Evolutionary conservation across 1,140 invertebrate genomes (phyloP).

Genomic region (Bombus haemorrhoidalis): DNA sequence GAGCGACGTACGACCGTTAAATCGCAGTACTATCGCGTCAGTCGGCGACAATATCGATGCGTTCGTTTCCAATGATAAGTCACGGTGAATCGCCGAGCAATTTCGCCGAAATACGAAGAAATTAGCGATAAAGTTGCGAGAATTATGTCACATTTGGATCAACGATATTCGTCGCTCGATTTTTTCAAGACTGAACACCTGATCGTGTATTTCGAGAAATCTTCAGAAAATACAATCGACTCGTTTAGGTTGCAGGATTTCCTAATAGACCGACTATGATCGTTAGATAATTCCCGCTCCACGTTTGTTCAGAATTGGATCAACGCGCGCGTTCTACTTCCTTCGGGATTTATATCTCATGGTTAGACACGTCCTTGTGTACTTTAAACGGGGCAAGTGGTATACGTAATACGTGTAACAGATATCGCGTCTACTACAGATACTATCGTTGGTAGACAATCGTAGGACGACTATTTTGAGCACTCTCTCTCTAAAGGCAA

Average conservation of each 20-base stretch:
- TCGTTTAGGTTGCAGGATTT: too few relatives aligned
- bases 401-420: not conserved
- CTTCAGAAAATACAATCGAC: not conserved
- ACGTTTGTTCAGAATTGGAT: not conserved
- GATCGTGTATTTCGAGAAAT: not conserved
- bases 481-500: not conserved
- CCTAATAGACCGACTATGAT: too few relatives aligned
- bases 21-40: slow-evolving; percentile 19
- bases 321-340: not conserved
- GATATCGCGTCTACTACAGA: not conserved
- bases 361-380: not conserved
- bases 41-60: not conserved
- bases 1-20: slow-evolving; percentile 7
- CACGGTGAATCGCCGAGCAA: not conserved
- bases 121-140: not conserved
- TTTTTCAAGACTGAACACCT: not conserved
- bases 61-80: not conserved
- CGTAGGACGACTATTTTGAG: not conserved
- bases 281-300: too few relatives aligned
- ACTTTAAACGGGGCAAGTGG: not conserved
- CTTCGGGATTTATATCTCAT: not conserved
- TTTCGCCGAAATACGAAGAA: not conserved
- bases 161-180: not conserved
- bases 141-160: not conserved
- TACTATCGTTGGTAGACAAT: not conserved